Evolutionary conservation across 2,888 invertebrate species (phyloP).

Genomic region (Lottia gigantea): DNA sequence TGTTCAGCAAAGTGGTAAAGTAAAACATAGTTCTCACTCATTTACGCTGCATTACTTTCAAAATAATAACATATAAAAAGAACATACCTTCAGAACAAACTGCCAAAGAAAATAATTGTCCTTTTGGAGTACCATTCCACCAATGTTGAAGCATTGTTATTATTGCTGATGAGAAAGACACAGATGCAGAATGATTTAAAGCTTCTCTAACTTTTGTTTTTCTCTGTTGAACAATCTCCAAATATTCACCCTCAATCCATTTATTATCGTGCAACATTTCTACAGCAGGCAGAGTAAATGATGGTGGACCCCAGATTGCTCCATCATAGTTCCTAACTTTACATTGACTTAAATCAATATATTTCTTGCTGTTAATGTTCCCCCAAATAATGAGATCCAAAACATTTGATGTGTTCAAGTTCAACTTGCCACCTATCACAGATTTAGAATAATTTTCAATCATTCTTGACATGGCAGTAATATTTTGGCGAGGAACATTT

Average conservation of each 20-base stretch:
- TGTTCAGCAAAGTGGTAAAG: too few relatives aligned
- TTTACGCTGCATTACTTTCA: too few relatives aligned
- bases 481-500: constrained; percentile 54
- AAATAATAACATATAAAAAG: not conserved
- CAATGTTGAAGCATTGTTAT: constrained; percentile 55
- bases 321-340: constrained; percentile 64
- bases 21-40: too few relatives aligned
- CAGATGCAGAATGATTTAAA: constrained; percentile 42
- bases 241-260: constrained; percentile 61
- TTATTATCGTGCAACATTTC: constrained; percentile 63
- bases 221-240: constrained; percentile 45
- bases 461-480: constrained; percentile 57
- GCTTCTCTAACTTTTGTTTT: constrained; percentile 32
- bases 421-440: constrained; percentile 56
- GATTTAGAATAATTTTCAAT: constrained; percentile 63
- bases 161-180: constrained; percentile 52
- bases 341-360: constrained; percentile 46
- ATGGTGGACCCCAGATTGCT: constrained; percentile 63
- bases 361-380: constrained; percentile 50
- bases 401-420: constrained; percentile 60
- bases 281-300: constrained; percentile 56
- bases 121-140: constrained; percentile 57
- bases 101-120: constrained; percentile 62
- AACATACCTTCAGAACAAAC: constrained; percentile 59
- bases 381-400: constrained; percentile 66